Evolutionary conservation across 2,797 vertebrate genomes (phyloP).

Genomic region (Channa striata): DNA sequence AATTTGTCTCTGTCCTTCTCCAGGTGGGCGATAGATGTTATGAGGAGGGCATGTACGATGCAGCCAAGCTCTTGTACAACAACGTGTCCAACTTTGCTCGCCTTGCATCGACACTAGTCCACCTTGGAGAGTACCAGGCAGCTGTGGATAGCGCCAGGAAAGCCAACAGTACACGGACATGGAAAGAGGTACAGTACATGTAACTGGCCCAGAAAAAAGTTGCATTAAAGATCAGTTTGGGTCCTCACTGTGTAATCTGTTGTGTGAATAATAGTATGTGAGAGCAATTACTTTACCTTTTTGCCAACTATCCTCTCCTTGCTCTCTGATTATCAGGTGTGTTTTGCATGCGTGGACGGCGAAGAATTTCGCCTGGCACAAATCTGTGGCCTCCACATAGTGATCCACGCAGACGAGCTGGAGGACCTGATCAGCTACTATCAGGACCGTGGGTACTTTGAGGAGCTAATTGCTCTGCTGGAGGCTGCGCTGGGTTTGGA

Average conservation of each 20-base stretch:
- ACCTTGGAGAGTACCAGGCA: constrained; percentile 94
- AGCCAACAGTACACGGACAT: constrained; percentile 93
- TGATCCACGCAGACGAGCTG: constrained; percentile 95
- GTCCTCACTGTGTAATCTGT: too few species aligned
- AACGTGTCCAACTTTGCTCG: constrained; percentile 93
- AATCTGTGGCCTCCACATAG: constrained; percentile 94
- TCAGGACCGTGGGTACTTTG: constrained; percentile 98
- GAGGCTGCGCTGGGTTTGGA: constrained; percentile 97
- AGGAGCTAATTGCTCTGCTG: constrained; percentile 97
- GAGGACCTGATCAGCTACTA: constrained; percentile 96
- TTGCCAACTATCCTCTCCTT: neutral
- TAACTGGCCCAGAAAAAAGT: neutral
- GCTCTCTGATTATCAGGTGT: constrained; percentile 84
- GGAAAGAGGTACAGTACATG: constrained; percentile 91
- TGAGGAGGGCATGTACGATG: constrained; percentile 93
- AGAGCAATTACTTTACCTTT: neutral
- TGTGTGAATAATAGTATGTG: too few species aligned
- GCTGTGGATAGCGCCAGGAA: constrained; percentile 94
- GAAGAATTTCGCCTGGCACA: constrained; percentile 94
- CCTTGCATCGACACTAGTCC: constrained; percentile 92
- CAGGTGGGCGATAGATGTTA: constrained; percentile 88
- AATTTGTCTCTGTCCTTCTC: neutral
- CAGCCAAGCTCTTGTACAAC: constrained; percentile 92
- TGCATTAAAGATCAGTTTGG: too few species aligned
- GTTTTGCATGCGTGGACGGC: constrained; percentile 94